phyloP scores from a whole-genome alignment of 1,140 invertebrate genomes.

The Macrobrachium nipponense region DNA sequence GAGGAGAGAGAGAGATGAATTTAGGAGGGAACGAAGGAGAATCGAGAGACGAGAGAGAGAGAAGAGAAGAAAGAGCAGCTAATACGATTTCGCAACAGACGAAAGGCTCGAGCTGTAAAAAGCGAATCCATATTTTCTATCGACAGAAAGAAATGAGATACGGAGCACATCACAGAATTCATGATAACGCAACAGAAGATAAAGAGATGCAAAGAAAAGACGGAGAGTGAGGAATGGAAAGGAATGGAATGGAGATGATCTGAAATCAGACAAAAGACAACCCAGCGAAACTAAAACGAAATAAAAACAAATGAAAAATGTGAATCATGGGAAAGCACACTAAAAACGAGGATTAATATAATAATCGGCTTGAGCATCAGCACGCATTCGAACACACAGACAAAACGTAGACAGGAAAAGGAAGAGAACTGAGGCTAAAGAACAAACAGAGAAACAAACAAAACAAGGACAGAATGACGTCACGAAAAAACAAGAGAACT shows the following conservation, averaged over 20 bases:
- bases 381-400: no score
- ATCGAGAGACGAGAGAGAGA: constrained; percentile 44
- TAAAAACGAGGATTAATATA: neutral
- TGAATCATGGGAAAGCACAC: neutral
- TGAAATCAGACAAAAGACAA: neutral
- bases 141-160: no score
- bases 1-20: constrained; percentile 25
- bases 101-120: neutral
- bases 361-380: no score
- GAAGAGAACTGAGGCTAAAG: no score
- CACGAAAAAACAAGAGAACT: no score
- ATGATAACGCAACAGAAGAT: no score
- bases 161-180: no score
- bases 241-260: neutral
- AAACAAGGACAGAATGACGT: no score
- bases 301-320: neutral
- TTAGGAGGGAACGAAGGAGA: no score
- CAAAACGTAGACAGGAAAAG: no score
- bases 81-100: neutral
- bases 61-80: neutral
- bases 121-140: neutral
- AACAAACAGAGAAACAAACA: no score
- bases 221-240: neutral
- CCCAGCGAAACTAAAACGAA: neutral
- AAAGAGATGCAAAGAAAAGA: no score